These are phyloP conservation scores for Elymnias hypermnestra DNA, from an alignment of 1,140 invertebrate genomes.

Conservation along the genomic window DNA sequence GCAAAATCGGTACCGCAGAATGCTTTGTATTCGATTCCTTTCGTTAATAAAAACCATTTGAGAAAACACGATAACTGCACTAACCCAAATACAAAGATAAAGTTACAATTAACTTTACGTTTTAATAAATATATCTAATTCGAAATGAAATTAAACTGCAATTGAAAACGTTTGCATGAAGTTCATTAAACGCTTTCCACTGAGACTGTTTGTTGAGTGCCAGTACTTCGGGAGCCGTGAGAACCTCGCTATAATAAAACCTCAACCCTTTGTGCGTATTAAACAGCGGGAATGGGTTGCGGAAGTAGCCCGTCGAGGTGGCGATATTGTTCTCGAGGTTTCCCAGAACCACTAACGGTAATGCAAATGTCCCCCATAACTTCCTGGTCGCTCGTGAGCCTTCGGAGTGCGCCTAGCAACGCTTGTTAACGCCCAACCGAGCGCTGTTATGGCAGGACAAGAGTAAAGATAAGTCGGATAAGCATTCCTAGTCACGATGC, in stretches of 20 bases:
- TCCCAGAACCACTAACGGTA: constrained; percentile 57
- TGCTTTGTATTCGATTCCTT: constrained; percentile 8
- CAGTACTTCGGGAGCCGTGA: constrained; percentile 22
- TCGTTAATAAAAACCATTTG: too few species aligned
- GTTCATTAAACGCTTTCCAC: constrained; percentile 2
- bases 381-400: constrained; percentile 49
- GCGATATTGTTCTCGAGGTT: constrained; percentile 53
- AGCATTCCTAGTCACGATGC: constrained; percentile 58
- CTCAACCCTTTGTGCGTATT: constrained; percentile 26
- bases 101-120: too few species aligned
- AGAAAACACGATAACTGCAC: too few species aligned
- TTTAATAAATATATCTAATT: too few species aligned
- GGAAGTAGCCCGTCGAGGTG: constrained; percentile 34
- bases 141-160: too few species aligned
- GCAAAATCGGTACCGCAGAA: constrained; percentile 23
- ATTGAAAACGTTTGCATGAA: constrained; percentile 8
- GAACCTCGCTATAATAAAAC: constrained; percentile 27
- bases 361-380: constrained; percentile 56
- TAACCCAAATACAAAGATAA: too few species aligned
- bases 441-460: constrained; percentile 38
- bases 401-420: constrained; percentile 28
- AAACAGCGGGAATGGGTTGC: constrained; percentile 34
- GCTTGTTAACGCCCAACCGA: constrained; percentile 51
- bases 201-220: constrained; percentile 3
- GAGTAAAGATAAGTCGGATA: constrained; percentile 52